These are phyloP conservation scores for Troides helena DNA, from an alignment of 2,888 invertebrate genomes.

Conservation along the genomic window DNA sequence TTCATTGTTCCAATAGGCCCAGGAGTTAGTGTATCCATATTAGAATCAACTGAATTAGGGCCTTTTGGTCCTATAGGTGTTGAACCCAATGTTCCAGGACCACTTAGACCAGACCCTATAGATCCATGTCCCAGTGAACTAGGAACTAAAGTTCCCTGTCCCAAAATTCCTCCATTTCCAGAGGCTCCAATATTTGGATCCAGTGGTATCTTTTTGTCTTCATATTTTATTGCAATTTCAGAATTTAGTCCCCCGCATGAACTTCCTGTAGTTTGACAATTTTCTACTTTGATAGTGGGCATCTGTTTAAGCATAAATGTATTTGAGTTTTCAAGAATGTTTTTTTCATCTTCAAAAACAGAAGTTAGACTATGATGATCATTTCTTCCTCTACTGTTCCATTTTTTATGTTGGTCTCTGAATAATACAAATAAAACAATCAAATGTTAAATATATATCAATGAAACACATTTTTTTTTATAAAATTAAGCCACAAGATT, in stretches of 20 bases:
- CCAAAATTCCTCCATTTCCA: slow-evolving; percentile 37
- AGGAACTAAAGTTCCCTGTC: slow-evolving; percentile 36
- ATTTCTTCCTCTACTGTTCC: slow-evolving; percentile 60
- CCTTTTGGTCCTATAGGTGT: slow-evolving; percentile 36
- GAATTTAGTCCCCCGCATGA: slow-evolving; percentile 38
- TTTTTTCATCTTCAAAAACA: slow-evolving; percentile 56
- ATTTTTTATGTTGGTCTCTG: slow-evolving; percentile 61
- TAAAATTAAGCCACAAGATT: too few relatives aligned
- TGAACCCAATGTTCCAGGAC: slow-evolving; percentile 38
- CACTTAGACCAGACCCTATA: slow-evolving; percentile 36
- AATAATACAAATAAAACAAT: slow-evolving; percentile 33
- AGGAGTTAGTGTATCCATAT: slow-evolving; percentile 30
- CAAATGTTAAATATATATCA: too few relatives aligned
- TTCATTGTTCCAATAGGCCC: slow-evolving; percentile 30
- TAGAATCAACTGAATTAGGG: slow-evolving; percentile 21
- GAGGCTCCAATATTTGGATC: slow-evolving; percentile 31
- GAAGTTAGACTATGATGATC: slow-evolving; percentile 58
- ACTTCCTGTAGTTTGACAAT: slow-evolving; percentile 49
- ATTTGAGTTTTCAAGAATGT: slow-evolving; percentile 44
- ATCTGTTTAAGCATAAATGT: slow-evolving; percentile 68
- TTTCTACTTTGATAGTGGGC: slow-evolving; percentile 56
- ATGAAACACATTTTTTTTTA: too few relatives aligned
- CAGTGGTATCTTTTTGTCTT: slow-evolving; percentile 33
- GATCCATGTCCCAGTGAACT: slow-evolving; percentile 34
- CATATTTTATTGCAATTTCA: slow-evolving; percentile 48